A percentile compares a stretch with the other conserved stretches of the same genome.
Evolutionary conservation across 2,113 vertebrate species (phyloP).

Genomic region (Ramphastos sulfuratus): DNA sequence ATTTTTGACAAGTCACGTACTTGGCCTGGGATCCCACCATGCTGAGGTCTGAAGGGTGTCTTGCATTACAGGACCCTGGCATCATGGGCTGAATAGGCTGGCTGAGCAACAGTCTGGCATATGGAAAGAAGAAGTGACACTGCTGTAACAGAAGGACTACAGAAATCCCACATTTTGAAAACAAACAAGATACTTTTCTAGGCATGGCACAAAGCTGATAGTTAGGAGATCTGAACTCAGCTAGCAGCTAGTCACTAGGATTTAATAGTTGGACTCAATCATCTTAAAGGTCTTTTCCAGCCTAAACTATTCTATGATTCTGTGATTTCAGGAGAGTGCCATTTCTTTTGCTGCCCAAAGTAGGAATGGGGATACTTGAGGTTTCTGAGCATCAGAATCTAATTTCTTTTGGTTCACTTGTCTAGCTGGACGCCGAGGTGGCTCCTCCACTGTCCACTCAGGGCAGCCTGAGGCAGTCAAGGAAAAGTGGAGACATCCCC

Average conservation of each 20-base stretch:
- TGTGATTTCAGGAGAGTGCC: not conserved
- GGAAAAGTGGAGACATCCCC: not conserved
- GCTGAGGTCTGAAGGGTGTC: constrained; percentile 72
- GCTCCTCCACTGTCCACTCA: not conserved
- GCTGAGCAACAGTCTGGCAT: constrained; percentile 77
- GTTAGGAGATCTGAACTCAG: not conserved
- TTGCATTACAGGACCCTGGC: constrained; percentile 78
- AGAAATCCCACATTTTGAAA: not conserved
- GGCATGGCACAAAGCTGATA: fast-evolving
- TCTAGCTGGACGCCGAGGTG: not conserved
- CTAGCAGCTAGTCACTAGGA: not conserved
- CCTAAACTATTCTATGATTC: no score
- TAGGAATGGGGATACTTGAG: not conserved
- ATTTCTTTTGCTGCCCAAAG: not conserved
- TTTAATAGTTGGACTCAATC: not conserved
- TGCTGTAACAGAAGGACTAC: not conserved
- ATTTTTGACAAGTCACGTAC: constrained; percentile 65
- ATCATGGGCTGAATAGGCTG: constrained; percentile 86
- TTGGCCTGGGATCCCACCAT: constrained; percentile 73
- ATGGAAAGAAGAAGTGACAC: not conserved
- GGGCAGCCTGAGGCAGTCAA: no score
- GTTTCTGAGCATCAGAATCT: no score
- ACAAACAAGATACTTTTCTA: fast-evolving
- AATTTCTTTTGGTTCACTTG: fast-evolving
- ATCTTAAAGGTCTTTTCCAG: not conserved